A percentile compares a stretch with the other conserved stretches of the same genome.
These are phyloP conservation scores for Meghimatium bilineatum DNA, from an alignment of 2,888 invertebrate species.

Conservation along the genomic window DNA sequence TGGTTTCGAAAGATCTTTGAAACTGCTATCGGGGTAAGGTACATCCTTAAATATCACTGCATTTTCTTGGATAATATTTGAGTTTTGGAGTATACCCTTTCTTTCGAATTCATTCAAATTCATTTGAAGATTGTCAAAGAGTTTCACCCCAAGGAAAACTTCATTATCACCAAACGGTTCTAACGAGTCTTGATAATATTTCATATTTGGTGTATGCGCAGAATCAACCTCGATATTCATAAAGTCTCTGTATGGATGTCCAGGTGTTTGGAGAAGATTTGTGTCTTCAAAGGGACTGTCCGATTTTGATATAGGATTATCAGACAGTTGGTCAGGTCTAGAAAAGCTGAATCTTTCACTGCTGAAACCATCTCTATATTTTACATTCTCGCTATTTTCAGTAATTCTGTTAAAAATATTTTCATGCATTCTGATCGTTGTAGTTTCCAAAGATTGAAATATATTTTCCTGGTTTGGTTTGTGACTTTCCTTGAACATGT, in stretches of 20 bases:
- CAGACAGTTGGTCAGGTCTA: background rate
- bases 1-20: background rate
- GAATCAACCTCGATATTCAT: background rate
- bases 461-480: background rate
- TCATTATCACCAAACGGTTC: background rate
- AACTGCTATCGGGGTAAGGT: too few species aligned
- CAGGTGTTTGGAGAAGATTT: background rate
- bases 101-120: background rate
- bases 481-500: background rate
- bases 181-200: too few species aligned
- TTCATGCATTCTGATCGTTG: background rate
- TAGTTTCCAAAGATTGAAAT: background rate
- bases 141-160: background rate
- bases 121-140: too few species aligned
- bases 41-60: background rate
- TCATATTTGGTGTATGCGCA: background rate
- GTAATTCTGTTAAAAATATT: background rate
- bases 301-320: background rate
- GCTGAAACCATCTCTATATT: background rate
- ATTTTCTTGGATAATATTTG: background rate
- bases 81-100: background rate
- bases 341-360: too few species aligned
- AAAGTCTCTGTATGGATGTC: background rate
- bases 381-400: background rate
- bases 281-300: background rate